These are phyloP conservation scores for Dissostichus mawsoni DNA, from an alignment of 2,113 vertebrate genomes.

Conservation along the genomic window DNA sequence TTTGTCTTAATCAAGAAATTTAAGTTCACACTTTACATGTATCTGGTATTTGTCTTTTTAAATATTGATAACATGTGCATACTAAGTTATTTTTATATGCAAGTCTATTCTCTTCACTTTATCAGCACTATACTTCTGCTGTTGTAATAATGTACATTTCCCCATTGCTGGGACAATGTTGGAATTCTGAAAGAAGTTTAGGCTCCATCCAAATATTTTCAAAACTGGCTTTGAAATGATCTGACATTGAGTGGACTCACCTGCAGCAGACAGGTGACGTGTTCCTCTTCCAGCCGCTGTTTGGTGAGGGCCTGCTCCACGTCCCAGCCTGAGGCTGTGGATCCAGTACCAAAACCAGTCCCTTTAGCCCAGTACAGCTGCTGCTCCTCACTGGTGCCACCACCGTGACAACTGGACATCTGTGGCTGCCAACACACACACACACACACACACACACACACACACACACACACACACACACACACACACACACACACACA, in stretches of 20 bases:
- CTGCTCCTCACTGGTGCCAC: conserved; percentile 93
- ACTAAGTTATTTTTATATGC: too few species aligned
- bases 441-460: not conserved
- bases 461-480: conserved; percentile 2
- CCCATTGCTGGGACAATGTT: too few species aligned
- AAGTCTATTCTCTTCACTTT: too few species aligned
- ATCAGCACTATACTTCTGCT: too few species aligned
- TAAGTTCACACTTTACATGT: not conserved
- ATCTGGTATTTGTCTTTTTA: not conserved
- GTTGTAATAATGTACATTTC: too few species aligned
- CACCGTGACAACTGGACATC: conserved; percentile 91
- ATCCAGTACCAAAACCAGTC: conserved; percentile 98
- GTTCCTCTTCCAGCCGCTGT: conserved; percentile 97
- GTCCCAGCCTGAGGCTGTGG: conserved; percentile 98
- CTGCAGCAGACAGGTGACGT: conserved; percentile 97
- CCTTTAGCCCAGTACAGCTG: conserved; percentile 99
- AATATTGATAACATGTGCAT: too few species aligned
- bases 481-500: too few species aligned
- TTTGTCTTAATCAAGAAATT: not conserved
- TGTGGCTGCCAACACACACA: conserved; percentile 84
- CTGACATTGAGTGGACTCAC: conserved; percentile 66
- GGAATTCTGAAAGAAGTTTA: too few species aligned
- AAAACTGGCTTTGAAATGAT: not conserved
- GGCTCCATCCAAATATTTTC: not conserved
- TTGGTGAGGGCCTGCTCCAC: conserved; percentile 99